Conservation (phyloP, 1,140 invertebrate genomes). For the Samia ricini region DNA sequence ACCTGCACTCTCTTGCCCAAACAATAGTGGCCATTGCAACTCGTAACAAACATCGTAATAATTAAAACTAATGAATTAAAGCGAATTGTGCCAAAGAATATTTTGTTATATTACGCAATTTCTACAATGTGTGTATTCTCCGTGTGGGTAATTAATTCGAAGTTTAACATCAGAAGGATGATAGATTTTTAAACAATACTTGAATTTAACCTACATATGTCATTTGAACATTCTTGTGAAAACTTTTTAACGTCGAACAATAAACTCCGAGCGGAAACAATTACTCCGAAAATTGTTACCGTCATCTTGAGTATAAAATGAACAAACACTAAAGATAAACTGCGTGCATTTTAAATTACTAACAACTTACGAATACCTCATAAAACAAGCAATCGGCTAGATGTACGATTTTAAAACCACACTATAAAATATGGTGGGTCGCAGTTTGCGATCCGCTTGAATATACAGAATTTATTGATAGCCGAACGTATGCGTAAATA, state of each 20-base stretch:
- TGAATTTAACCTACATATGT: too few species aligned
- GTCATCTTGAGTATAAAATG: not conserved
- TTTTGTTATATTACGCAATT: too few species aligned
- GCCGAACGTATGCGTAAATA: not conserved
- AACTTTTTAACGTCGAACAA: not conserved
- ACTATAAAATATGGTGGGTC: not conserved
- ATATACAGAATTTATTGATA: not conserved
- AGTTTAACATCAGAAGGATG: too few species aligned
- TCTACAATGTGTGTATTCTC: too few species aligned
- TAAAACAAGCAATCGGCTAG: not conserved
- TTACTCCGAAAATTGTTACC: not conserved
- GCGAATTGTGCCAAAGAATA: too few species aligned
- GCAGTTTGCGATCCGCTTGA: not conserved
- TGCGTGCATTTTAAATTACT: not conserved
- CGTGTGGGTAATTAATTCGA: too few species aligned
- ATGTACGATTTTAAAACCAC: not conserved
- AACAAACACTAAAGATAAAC: not conserved
- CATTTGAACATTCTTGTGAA: not conserved
- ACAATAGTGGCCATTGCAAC: too few species aligned
- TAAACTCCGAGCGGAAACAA: not conserved
- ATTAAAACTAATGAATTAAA: too few species aligned
- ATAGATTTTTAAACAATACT: too few species aligned
- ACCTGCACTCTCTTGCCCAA: too few species aligned
- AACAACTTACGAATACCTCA: not conserved
- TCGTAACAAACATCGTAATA: too few species aligned